Percentiles rank a stretch among this genome's conserved stretches.
Conservation (phyloP, 2,888 invertebrate genomes). For the Hedya salicella region DNA sequence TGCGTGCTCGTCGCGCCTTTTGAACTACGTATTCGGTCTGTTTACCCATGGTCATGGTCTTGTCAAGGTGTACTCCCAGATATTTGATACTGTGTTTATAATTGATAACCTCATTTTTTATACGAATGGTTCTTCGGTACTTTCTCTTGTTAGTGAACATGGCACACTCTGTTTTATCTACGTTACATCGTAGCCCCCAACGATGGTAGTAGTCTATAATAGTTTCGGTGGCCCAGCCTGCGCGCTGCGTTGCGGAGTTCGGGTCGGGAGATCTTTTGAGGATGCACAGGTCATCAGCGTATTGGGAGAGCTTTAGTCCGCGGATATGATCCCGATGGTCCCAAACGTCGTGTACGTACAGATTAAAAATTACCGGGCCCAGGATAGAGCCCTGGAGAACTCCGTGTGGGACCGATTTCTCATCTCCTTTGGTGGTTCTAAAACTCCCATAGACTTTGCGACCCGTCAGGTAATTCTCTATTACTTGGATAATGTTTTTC, state of each 20-base stretch:
- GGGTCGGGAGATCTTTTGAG: background rate
- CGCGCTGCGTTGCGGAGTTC: background rate
- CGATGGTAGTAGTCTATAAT: constrained; percentile 4
- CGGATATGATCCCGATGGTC: background rate
- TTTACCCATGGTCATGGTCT: constrained; percentile 15
- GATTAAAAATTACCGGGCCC: no score
- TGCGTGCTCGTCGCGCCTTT: constrained; percentile 12
- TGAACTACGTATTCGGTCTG: constrained; percentile 13
- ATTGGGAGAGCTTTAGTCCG: background rate
- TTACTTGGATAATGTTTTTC: no score
- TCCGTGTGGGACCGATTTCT: no score
- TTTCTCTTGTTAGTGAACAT: constrained; percentile 14
- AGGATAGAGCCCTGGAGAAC: no score
- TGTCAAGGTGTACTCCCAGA: background rate
- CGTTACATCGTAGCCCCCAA: constrained; percentile 7
- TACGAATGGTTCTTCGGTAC: background rate
- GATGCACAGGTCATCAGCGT: constrained; percentile 15
- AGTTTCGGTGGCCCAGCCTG: constrained; percentile 13
- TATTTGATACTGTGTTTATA: background rate
- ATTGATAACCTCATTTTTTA: background rate
- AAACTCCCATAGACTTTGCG: background rate
- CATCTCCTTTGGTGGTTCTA: background rate
- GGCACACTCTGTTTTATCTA: constrained; percentile 7
- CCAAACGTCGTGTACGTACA: no score
- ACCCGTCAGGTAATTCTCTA: no score